A percentile compares a stretch with the other conserved stretches of the same genome.
Conservation (phyloP, 2,113 vertebrate genomes). For the Empidonax traillii region DNA sequence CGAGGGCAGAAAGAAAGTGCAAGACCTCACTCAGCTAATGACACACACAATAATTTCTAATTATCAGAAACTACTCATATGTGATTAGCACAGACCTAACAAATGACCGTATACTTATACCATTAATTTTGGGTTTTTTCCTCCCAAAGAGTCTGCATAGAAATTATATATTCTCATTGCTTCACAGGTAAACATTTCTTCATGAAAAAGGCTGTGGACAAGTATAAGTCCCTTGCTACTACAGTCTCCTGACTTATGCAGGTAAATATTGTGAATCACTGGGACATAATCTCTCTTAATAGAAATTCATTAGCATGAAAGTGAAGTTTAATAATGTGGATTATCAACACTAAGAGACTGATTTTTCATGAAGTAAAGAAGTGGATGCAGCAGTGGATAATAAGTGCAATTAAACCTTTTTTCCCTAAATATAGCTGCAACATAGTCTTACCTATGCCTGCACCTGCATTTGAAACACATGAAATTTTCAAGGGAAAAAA, state of each 20-base stretch:
- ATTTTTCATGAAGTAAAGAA: not conserved
- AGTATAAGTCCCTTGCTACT: not conserved
- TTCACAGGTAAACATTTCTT: not conserved
- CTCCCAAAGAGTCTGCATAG: not conserved
- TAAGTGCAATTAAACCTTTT: not conserved
- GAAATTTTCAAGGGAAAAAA: not conserved
- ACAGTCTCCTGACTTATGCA: not conserved
- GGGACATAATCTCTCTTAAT: not conserved
- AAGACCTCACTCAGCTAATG: conserved; percentile 29
- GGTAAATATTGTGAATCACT: not conserved
- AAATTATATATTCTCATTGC: not conserved
- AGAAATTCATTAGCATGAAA: not conserved
- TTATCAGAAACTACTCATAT: conserved; percentile 30
- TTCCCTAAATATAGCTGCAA: not conserved
- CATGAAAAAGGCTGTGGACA: not conserved
- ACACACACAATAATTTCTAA: conserved; percentile 40
- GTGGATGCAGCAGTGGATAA: not conserved
- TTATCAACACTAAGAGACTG: not conserved
- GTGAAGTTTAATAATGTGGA: not conserved
- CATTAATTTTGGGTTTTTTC: not conserved
- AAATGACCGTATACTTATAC: not conserved
- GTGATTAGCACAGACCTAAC: conserved; percentile 27
- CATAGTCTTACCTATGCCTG: not conserved
- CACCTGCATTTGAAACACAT: not conserved
- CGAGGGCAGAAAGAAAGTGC: not conserved